These are phyloP conservation scores for Scaptomyza caliginosa DNA, from an alignment of 2,888 invertebrate species.

Conservation along the genomic window DNA sequence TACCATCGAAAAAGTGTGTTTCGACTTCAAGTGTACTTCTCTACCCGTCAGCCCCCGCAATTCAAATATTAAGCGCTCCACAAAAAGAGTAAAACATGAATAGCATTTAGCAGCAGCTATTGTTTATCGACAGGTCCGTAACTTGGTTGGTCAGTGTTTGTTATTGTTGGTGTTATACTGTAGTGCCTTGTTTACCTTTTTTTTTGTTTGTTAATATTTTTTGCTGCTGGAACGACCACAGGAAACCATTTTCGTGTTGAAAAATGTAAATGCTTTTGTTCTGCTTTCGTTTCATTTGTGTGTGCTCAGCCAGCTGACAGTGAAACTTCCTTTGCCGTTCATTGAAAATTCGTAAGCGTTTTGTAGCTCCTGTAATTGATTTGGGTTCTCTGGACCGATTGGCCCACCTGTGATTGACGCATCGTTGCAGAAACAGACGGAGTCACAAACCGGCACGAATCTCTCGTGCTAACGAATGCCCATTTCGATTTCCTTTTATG, in stretches of 20 bases:
- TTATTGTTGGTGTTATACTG: not conserved
- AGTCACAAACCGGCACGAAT: not conserved
- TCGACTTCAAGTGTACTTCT: slow-evolving; percentile 55
- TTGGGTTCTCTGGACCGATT: slow-evolving; percentile 50
- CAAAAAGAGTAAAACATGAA: slow-evolving; percentile 23
- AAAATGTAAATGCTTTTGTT: slow-evolving; percentile 59
- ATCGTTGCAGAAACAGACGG: slow-evolving; percentile 9
- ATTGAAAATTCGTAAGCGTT: slow-evolving; percentile 28
- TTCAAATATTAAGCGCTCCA: slow-evolving; percentile 16
- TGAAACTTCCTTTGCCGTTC: slow-evolving; percentile 57
- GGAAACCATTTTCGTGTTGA: slow-evolving; percentile 61
- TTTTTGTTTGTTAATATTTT: not conserved
- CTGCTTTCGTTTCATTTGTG: not conserved
- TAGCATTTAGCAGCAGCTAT: slow-evolving; percentile 31
- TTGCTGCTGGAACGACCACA: slow-evolving; percentile 29
- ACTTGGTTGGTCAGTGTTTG: slow-evolving; percentile 37
- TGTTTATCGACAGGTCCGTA: slow-evolving; percentile 24
- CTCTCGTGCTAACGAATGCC: slow-evolving; percentile 47
- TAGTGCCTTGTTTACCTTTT: slow-evolving; percentile 66
- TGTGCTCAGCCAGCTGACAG: slow-evolving; percentile 52
- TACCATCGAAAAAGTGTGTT: slow-evolving; percentile 51
- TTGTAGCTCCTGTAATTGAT: slow-evolving; percentile 62
- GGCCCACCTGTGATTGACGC: slow-evolving; percentile 71
- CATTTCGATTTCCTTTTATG: slow-evolving; percentile 43
- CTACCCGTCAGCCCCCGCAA: not conserved